phyloP scores from a whole-genome alignment of 2,888 invertebrate species.

The Acanthosepion pharaonis region DNA sequence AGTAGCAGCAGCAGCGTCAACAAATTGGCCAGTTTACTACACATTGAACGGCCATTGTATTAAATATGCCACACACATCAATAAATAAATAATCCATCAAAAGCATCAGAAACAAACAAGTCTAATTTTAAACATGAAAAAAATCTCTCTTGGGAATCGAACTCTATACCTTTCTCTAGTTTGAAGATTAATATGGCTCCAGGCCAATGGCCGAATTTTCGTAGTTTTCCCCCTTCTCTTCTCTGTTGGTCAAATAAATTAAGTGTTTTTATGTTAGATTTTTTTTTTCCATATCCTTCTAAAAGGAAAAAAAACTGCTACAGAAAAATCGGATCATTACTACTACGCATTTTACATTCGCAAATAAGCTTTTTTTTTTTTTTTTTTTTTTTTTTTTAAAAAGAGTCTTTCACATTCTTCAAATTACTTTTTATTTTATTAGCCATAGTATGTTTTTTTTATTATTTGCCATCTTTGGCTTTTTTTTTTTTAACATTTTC shows the following conservation, averaged over 20 bases:
- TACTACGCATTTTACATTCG: neutral
- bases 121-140: neutral
- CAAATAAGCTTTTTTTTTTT: neutral
- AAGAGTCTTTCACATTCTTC: neutral
- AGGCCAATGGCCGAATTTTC: conserved; percentile 1
- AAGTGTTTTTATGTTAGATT: neutral
- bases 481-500: neutral
- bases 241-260: neutral
- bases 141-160: neutral
- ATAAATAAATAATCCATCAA: neutral
- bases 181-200: conserved; percentile 8
- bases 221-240: neutral
- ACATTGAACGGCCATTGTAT: conserved; percentile 9
- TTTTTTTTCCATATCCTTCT: neutral
- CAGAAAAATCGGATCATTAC: neutral
- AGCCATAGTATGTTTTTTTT: no score
- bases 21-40: conserved; percentile 33
- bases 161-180: neutral
- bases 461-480: neutral
- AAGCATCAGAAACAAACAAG: neutral
- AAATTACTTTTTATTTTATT: neutral
- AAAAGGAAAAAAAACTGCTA: no score
- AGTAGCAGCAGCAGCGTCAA: neutral
- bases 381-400: neutral
- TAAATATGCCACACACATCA: neutral